Percentiles rank a stretch among this genome's conserved stretches.
phyloP scores from a whole-genome alignment of 2,113 vertebrate species.

The Rostratula benghalensis region DNA sequence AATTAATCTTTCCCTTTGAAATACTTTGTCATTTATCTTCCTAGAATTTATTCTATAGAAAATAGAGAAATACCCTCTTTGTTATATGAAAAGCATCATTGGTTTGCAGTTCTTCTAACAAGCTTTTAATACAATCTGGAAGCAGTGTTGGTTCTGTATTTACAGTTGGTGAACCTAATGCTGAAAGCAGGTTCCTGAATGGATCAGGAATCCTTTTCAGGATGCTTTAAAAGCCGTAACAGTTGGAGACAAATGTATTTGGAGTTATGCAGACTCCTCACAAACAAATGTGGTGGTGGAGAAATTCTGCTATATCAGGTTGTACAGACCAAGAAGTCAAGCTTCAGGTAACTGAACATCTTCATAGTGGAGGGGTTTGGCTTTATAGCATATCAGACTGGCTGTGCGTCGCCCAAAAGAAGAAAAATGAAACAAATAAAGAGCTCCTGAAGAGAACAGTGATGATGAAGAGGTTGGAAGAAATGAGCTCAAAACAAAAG shows the following conservation, averaged over 20 bases:
- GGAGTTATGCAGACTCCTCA: neutral
- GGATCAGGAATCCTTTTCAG: neutral
- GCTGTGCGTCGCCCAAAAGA: neutral
- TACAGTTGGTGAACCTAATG: neutral
- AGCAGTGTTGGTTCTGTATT: neutral
- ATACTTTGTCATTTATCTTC: neutral
- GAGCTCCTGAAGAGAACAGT: neutral
- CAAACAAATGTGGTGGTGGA: neutral
- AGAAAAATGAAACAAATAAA: neutral
- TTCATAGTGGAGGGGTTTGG: neutral
- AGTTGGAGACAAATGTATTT: neutral
- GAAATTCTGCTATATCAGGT: neutral
- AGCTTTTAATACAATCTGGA: neutral
- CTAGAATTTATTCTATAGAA: neutral
- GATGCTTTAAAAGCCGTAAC: neutral
- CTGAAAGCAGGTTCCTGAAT: neutral
- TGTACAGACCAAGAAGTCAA: neutral
- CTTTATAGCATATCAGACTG: neutral
- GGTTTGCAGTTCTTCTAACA: neutral
- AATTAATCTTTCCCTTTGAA: neutral
- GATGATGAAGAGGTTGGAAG: neutral
- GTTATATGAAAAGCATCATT: neutral
- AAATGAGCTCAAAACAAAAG: neutral
- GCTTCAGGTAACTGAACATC: neutral
- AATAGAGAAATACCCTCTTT: neutral